These are phyloP conservation scores for Cassiopea xamachana DNA, from an alignment of 30 jellyfish, hydroid and myxozoan genomes.

Conservation along the genomic window DNA sequence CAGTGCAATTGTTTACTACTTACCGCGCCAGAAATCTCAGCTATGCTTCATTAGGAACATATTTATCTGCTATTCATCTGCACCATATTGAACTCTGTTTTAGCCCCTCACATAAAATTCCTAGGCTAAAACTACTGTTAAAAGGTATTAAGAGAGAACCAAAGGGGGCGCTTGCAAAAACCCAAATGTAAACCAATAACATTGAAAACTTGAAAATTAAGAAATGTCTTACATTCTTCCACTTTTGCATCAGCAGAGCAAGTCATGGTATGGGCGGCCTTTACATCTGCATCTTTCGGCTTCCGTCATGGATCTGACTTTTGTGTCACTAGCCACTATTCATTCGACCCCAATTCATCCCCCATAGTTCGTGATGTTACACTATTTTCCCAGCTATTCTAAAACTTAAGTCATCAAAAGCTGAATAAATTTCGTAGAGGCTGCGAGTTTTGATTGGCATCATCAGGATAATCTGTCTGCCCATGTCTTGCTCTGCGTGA, in stretches of 20 bases:
- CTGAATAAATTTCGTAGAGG: not conserved
- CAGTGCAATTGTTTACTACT: not conserved
- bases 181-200: not conserved
- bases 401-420: not conserved
- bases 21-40: not conserved
- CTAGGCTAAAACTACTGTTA: not conserved
- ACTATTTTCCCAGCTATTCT: not conserved
- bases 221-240: not conserved
- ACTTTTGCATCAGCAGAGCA: not conserved
- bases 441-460: not conserved
- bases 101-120: not conserved
- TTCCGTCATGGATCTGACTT: not conserved
- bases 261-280: conserved; percentile 6
- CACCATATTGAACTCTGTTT: not conserved
- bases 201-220: not conserved
- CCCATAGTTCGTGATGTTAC: not conserved
- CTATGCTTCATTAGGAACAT: not conserved
- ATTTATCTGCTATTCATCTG: not conserved
- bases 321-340: not conserved
- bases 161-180: not conserved
- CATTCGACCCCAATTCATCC: not conserved
- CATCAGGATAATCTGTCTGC: not conserved
- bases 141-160: not conserved
- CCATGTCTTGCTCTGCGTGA: not conserved
- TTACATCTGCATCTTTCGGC: not conserved